Evolutionary conservation across 2,888 invertebrate genomes (phyloP), one percentile per base, ranked within the genome.

Genomic region (Aspidiotus destructor): DNA sequence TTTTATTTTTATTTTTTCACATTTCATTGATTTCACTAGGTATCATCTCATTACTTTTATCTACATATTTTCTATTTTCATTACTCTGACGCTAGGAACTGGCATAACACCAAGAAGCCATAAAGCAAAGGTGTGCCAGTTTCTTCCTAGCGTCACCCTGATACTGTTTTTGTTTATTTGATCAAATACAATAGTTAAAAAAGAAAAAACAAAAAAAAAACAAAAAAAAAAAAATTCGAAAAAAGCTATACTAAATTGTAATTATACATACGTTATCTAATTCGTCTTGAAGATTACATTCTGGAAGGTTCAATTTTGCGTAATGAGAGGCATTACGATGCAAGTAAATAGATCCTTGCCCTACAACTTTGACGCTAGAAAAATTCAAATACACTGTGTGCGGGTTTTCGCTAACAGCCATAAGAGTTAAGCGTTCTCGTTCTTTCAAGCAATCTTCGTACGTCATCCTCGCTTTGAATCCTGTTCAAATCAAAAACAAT

Each of bases 401-500:
- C 17, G 69, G 55, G 42, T 62, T 53, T 13, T 16, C 40, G 15
- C 41, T 55, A 42, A 41, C 57, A 16, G 68, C 60, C 11, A 65
- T 52, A 9, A 67, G 67, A 41, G 70, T 60, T n/a, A 69, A 71
- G 15, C 60, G 62, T 13, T 69, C 64, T 53, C 85, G 80, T 53
- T 81, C 81, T 8, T 80, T 81, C 73, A 89, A 78, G 75, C 90
- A 90, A 73, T 84, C 84, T 74, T 88, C 87, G 74, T 88, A 88
- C n/a, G 86, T 85, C 85, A 87, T 86, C 2, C 89, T 88, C 0
- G 90, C 90, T 78, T 93, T 93, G 76, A 93, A 93, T 13, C 93
- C 83, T 82, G 28, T 28, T 28, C 5, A 70, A 9, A 69, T 69
- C 9, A 62, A 57, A n/a, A 28, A 28, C 28, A 28, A 28, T 28